A percentile compares a stretch with the other conserved stretches of the same genome.
Evolutionary conservation across 2,113 vertebrate genomes (phyloP).

Genomic region (Prinia subflava): DNA sequence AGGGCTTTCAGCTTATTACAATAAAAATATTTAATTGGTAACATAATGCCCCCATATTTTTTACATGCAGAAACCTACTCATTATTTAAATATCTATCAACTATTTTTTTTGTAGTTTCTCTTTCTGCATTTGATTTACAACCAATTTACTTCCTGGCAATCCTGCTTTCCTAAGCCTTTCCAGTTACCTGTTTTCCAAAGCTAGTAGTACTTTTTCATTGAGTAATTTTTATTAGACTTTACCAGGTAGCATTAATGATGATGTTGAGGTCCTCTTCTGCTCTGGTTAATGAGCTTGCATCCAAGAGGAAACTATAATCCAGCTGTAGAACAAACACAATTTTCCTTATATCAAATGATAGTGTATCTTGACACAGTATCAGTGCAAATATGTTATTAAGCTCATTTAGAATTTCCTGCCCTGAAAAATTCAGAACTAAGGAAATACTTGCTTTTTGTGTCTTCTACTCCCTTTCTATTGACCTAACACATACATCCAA

Average conservation of each 20-base stretch:
- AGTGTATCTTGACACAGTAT: background rate
- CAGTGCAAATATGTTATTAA: background rate
- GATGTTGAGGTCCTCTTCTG: conserved; percentile 80
- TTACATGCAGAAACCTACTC: background rate
- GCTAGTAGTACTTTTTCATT: background rate
- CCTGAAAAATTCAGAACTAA: background rate
- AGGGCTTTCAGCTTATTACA: background rate
- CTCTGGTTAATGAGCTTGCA: conserved; percentile 82
- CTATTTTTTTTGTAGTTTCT: background rate
- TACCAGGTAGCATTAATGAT: conserved; percentile 84
- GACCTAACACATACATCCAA: background rate
- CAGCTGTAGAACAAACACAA: conserved; percentile 71
- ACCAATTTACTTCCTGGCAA: background rate
- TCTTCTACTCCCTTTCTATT: background rate
- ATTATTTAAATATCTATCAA: background rate
- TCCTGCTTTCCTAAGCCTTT: background rate
- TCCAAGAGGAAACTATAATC: conserved; percentile 89
- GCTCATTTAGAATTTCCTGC: background rate
- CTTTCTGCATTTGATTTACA: background rate
- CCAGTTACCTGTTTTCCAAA: background rate
- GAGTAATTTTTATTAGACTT: background rate
- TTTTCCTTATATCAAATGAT: background rate
- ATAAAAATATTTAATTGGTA: background rate
- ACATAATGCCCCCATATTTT: background rate
- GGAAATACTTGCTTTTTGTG: background rate